Base-by-base conservation (phyloP, 1,140 invertebrate species). In the Drosophila burlai region DNA sequence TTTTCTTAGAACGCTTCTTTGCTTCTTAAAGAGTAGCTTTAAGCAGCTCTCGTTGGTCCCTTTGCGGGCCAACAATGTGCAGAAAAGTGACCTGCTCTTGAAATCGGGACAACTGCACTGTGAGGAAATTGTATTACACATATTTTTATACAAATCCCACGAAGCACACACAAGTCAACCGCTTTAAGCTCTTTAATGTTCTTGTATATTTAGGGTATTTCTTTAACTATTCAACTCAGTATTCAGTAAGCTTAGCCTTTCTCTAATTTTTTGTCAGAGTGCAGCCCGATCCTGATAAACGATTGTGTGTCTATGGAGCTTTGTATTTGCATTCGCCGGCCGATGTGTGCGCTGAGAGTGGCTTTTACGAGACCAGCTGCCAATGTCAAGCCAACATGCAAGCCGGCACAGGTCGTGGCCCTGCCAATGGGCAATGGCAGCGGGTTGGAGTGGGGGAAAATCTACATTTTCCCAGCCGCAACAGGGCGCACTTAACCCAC, bases 391-490 rank as follows among this genome's bases (percentile, higher is more conserved):
- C 86, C 61, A 80, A 78, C 76, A 87, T 80, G 76, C 80, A 87
- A 76, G 29, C 64, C 57, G 45, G 45, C 26, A 24, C 45, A 34
- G 55, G 47, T 69, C 61, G 36, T 45, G 62, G 62, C 72, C 50
- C 60, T 67, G 77, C 45, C 72, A 76, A 38, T 66, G 52, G 66
- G 43, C 68, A 50, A 29, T 43, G 36, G 36, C 31, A 3, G 11
- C 3, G 50, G 13, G 34, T 3, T 49, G 50, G 69, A 77, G 64
- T 63, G 47, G 47, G 74, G 61, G 47, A 45, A 84, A 87, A 87
- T 87, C 84, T 90, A 87, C 84, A 87, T 87, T 84, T 87, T 87
- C 18, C 50, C 65, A 87, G 63, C 85, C 85, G 69, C 83, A 86
- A 87, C 76, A 87, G 86, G 83, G 71, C 76, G 83, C 84, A 89